Evolutionary conservation across 2,113 vertebrate species (phyloP).

Genomic region (Petroica traversi): DNA sequence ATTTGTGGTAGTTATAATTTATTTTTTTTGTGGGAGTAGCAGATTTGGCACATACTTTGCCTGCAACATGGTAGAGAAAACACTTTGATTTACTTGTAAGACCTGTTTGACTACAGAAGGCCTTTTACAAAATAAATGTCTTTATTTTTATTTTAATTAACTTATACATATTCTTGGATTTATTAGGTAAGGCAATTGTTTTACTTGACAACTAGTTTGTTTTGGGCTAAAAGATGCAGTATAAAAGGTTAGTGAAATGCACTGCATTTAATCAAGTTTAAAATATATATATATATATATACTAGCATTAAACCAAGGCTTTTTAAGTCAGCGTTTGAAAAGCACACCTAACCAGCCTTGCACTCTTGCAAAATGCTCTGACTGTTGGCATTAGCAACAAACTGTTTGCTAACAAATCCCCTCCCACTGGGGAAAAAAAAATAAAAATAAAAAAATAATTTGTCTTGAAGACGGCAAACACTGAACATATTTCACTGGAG

Average conservation of each 20-base stretch:
- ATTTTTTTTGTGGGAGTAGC: neutral
- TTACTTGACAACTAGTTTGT: neutral
- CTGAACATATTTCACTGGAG: neutral
- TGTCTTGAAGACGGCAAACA: neutral
- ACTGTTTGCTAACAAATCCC: neutral
- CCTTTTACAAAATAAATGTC: neutral
- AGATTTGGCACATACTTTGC: neutral
- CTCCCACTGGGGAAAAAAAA: neutral
- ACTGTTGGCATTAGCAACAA: neutral
- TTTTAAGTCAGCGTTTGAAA: neutral
- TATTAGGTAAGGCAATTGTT: neutral
- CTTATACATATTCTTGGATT: neutral
- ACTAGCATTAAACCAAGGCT: neutral
- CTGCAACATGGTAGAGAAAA: neutral
- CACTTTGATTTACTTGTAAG: neutral
- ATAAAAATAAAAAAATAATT: neutral
- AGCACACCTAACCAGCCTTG: neutral
- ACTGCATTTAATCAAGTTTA: neutral
- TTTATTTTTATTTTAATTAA: slow-evolving; percentile 28
- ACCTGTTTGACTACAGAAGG: neutral
- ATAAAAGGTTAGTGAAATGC: neutral
- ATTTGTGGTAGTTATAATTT: neutral
- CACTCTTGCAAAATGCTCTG: neutral
- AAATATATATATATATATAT: neutral
- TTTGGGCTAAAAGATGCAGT: neutral